Evolutionary conservation across 1,140 invertebrate genomes (phyloP).

Genomic region (Saccostrea cuccullata): DNA sequence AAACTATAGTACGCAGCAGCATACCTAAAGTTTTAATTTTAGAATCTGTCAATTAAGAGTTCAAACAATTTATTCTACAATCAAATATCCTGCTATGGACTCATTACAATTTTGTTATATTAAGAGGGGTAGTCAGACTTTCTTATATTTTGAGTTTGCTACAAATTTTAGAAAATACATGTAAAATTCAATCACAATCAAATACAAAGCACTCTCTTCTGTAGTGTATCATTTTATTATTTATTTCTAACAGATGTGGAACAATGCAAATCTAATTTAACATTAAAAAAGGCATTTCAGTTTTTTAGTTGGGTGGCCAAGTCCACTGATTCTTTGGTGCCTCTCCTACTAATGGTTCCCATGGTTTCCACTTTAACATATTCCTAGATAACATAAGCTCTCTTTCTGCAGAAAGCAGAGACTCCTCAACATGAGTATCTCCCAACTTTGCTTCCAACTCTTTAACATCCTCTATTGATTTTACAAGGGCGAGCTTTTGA

Average conservation of each 20-base stretch:
- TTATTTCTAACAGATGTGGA: not conserved
- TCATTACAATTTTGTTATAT: no score
- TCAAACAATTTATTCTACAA: no score
- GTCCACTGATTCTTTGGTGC: slow-evolving; percentile 13
- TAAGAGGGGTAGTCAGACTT: no score
- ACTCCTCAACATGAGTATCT: not conserved
- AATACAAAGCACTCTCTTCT: no score
- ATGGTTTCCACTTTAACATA: not conserved
- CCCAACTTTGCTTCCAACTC: not conserved
- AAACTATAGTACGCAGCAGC: no score
- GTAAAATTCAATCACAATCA: no score
- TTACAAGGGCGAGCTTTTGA: not conserved
- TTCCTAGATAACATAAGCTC: not conserved
- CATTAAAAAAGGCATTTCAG: not conserved
- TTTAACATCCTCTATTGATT: not conserved
- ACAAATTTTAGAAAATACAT: no score
- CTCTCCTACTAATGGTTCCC: not conserved
- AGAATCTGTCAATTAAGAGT: no score
- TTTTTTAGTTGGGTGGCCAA: slow-evolving; percentile 16
- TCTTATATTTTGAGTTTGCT: no score
- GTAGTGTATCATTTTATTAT: not conserved
- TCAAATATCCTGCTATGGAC: no score
- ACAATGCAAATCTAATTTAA: not conserved
- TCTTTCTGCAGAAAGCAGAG: not conserved
- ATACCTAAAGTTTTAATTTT: no score